phyloP scores from a whole-genome alignment of 2,888 invertebrate species.

The Amblyjoppa fuscipennis region DNA sequence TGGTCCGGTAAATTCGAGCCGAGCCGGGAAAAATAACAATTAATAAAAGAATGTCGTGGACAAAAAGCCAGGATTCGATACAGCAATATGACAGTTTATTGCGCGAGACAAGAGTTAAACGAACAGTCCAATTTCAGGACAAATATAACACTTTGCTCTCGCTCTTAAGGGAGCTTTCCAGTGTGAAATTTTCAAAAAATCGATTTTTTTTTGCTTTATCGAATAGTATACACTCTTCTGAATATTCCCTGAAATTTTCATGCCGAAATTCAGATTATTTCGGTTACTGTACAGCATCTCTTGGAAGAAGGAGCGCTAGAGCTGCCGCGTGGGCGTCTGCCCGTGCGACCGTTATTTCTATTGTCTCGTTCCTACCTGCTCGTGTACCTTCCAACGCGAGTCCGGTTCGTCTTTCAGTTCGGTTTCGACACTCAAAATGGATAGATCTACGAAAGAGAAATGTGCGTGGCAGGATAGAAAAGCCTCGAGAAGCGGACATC shows the following conservation, averaged over 20 bases:
- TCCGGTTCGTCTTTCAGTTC: conserved; percentile 1
- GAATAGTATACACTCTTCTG: background rate
- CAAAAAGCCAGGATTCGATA: too few relatives aligned
- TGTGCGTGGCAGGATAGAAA: conserved; percentile 43
- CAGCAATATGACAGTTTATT: too few relatives aligned
- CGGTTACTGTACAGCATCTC: conserved; percentile 46
- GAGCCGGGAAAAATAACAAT: too few relatives aligned
- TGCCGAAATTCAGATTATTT: conserved; percentile 40
- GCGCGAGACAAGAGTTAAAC: too few relatives aligned
- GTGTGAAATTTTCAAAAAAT: background rate
- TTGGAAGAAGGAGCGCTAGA: conserved; percentile 52
- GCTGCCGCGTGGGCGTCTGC: conserved; percentile 50
- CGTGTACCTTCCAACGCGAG: conserved; percentile 3
- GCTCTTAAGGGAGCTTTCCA: background rate
- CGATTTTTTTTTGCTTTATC: background rate
- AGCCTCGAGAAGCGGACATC: conserved; percentile 31
- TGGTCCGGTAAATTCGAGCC: too few relatives aligned
- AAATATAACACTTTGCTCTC: too few relatives aligned
- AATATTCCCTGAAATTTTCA: conserved; percentile 31
- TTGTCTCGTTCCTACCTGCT: too few relatives aligned
- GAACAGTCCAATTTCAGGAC: too few relatives aligned
- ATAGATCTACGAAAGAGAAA: conserved; percentile 21
- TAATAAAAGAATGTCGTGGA: too few relatives aligned
- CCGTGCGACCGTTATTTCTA: conserved; percentile 50
- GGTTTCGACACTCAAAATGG: conserved; percentile 13